Base-by-base conservation (phyloP, 2,113 vertebrate species). In the Sprattus sprattus region DNA sequence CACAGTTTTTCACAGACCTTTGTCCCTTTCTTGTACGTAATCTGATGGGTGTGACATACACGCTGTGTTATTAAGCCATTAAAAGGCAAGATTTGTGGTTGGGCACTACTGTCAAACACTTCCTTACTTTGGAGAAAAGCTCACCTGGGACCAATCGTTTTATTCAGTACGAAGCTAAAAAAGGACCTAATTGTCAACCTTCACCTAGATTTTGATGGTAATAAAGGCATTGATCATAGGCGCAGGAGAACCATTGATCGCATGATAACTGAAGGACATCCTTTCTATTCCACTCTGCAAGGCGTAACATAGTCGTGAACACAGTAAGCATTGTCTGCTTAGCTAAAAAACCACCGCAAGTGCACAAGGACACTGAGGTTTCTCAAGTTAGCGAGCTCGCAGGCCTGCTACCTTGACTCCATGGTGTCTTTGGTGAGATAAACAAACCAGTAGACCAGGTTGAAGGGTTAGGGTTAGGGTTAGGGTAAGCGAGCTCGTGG, bases 351-450 rank as follows among this genome's bases (percentile, higher is more conserved):
- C 20, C 57, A 64, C 57, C 57, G 57, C 57, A 25, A 8, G 57
- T n/a, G 57, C 7, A 22, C 52, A n/a, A 25, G 22, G 1, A 25
- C 57, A 46, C 15, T 28, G 46, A 50, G 45, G 22, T 25, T 28
- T 28, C 28, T 54, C 52, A 57, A 20, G 52, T 57, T 57, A 57
- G 52, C 52, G 52, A 57, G 52, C 16, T 57, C n/a, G n/a, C n/a
- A n/a, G 8, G 8, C 52, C 52, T 18, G 2, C 20, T 88, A 94
- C 88, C 92, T 95, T 92, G 96, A 96, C 92, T 99, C 98, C 98
- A 99, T 99, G 2, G 97, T 97, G 92, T 99, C 98, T 93, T 98
- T 99, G 88, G 97, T 98, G 91, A 99, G 97, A 90, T 99, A 99
- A 89, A 99, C 97, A 7, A 99, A 95, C 98, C 98, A 99, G 92